Conservation (phyloP, 2,888 invertebrate species). For the Lomographa bimaculata region DNA sequence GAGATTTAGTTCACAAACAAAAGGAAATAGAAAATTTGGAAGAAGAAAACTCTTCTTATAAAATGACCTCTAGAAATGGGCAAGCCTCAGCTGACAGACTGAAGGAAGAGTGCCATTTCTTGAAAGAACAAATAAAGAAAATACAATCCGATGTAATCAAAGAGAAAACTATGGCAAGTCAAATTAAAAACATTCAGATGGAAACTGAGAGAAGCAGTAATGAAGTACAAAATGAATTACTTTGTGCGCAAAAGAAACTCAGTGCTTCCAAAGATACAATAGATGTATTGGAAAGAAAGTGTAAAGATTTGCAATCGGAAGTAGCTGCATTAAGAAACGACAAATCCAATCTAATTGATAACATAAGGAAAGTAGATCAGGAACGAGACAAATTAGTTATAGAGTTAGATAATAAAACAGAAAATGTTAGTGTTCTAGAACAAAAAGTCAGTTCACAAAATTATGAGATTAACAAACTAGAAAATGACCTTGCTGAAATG, state of each 20-base stretch:
- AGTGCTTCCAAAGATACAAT: conserved; percentile 83
- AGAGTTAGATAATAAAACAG: conserved; percentile 89
- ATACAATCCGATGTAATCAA: conserved; percentile 75
- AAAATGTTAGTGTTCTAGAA: conserved; percentile 86
- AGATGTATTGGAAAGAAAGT: conserved; percentile 82
- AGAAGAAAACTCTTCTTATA: conserved; percentile 75
- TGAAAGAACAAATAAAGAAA: conserved; percentile 72
- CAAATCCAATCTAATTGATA: conserved; percentile 84
- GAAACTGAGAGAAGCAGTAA: conserved; percentile 89
- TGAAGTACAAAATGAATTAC: conserved; percentile 87
- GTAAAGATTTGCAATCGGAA: conserved; percentile 84
- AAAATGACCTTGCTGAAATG: conserved; percentile 80
- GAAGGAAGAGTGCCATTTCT: conserved; percentile 69
- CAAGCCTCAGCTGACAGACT: conserved; percentile 71
- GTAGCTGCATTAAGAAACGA: conserved; percentile 85
- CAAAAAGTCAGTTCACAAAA: conserved; percentile 85
- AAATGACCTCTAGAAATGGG: conserved; percentile 69
- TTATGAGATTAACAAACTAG: conserved; percentile 78
- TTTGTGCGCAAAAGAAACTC: conserved; percentile 85
- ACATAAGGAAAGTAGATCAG: conserved; percentile 85
- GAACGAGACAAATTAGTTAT: conserved; percentile 88
- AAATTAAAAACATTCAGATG: conserved; percentile 87
- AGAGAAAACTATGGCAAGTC: conserved; percentile 74
- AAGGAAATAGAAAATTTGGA: conserved; percentile 69
- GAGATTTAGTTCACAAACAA: conserved; percentile 68